Conservation (phyloP, 92 coral and sea anemone genomes). For the Nematostella vectensis region DNA sequence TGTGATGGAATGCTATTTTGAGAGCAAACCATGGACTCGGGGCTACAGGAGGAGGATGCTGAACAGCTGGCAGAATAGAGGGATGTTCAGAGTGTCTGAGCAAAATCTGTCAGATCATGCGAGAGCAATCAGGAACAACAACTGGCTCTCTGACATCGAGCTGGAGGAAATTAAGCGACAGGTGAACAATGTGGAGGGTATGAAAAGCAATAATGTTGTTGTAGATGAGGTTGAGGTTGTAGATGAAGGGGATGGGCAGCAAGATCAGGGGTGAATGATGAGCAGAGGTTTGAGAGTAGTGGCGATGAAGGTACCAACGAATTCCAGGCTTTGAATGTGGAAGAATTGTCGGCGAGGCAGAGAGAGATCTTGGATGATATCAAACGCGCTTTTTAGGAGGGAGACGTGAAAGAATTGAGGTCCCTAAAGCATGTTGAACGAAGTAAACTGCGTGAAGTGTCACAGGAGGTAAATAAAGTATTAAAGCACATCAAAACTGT, state of each 20-base stretch:
- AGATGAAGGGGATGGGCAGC: slow-evolving; percentile 5
- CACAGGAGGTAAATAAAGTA: neutral
- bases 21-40: slow-evolving; percentile 5
- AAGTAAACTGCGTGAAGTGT: neutral
- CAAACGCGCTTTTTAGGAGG: too few relatives aligned
- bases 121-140: neutral
- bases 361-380: too few relatives aligned
- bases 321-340: too few relatives aligned
- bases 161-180: too few relatives aligned
- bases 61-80: slow-evolving; percentile 4
- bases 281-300: too few relatives aligned
- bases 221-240: neutral
- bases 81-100: slow-evolving; percentile 8
- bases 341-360: too few relatives aligned
- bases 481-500: slow-evolving; percentile 1
- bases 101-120: slow-evolving; percentile 6
- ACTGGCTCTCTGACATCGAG: slow-evolving; percentile 3
- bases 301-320: too few relatives aligned
- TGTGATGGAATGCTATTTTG: slow-evolving; percentile 11
- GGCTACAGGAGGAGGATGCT: slow-evolving; percentile 11
- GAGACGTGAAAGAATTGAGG: too few relatives aligned
- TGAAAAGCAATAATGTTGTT: neutral
- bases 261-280: too few relatives aligned
- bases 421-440: neutral
- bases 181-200: too few relatives aligned